Base-by-base conservation (phyloP, 2,888 invertebrate species). In the Subacronicta megacephala region DNA sequence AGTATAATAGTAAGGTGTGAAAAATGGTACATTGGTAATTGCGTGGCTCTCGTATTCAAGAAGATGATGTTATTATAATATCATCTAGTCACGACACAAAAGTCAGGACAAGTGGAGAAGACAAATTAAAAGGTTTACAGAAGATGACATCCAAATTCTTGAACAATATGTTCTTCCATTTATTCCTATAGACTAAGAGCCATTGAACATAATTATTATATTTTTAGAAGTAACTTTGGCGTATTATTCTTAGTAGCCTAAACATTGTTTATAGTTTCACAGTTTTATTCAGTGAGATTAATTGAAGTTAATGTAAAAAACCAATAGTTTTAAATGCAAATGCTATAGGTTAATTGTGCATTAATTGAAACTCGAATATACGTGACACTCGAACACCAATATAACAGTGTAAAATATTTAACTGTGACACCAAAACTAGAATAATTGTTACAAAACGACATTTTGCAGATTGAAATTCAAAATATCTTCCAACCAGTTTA, bases 341-440 rank as follows among this genome's bases (percentile, higher is more conserved):
- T 26, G 13, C 6, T n/a, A n/a, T n/a, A n/a, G 2, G 6, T 2
- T n/a, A n/a, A 13, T 20, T 0, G 7, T 0, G 41, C 13, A 15
- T 42, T 12, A 1, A 1, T 42, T 41, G 23, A 12, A 33, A 35
- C 55, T 70, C 56, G 16, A 70, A 55, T 71, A 47, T 47, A 33
- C 17, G n/a, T n/a, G n/a, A 31, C 13, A 43, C n/a, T 0, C 16
- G n/a, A 31, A 43, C 23, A 16, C 20, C 13, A 33, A 7, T 26
- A 10, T 10, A 26, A 37, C 16, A 37, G 44, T 56, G 7, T 45
- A 7, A 41, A 23, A 33, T 49, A 40, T 17, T 43, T 26, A 45
- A 73, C 74, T 69, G 54, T 61, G 55, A 59, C 64, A 53, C 67
- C 71, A 62, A 54, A 73, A 69, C 73, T 64, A 57, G 47, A 13